Evolutionary conservation across 2,113 vertebrate genomes (phyloP).

Genomic region (Cepphus grylle): DNA sequence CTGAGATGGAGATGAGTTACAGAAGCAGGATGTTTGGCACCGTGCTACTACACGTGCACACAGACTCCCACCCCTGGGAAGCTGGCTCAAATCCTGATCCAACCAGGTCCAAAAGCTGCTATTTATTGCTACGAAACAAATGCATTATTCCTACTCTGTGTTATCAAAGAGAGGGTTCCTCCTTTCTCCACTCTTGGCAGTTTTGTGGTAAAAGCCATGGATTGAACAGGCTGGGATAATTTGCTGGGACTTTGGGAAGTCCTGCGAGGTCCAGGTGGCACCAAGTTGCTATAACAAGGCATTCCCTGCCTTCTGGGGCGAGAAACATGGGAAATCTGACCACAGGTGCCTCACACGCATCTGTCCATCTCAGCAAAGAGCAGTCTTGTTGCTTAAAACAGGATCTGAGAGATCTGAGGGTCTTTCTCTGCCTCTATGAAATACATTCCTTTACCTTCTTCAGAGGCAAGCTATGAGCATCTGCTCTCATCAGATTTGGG

Average conservation of each 20-base stretch:
- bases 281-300: neutral
- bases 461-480: neutral
- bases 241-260: neutral
- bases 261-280: neutral
- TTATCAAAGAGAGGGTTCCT: neutral
- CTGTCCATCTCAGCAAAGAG: neutral
- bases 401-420: neutral
- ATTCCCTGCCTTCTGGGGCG: neutral
- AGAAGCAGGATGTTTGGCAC: rapidly evolving
- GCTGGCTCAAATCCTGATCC: neutral
- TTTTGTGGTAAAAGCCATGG: neutral
- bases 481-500: neutral
- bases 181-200: neutral
- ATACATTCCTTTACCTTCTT: neutral
- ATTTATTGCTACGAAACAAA: neutral
- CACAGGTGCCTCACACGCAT: neutral
- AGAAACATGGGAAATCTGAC: neutral
- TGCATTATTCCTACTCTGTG: neutral
- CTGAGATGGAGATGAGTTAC: neutral
- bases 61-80: neutral
- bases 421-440: neutral
- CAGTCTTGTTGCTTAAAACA: neutral
- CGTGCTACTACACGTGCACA: rapidly evolving
- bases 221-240: neutral
- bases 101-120: neutral